Evolutionary conservation across 2,888 invertebrate genomes (phyloP).

Genomic region (Microctonus hyperodae): DNA sequence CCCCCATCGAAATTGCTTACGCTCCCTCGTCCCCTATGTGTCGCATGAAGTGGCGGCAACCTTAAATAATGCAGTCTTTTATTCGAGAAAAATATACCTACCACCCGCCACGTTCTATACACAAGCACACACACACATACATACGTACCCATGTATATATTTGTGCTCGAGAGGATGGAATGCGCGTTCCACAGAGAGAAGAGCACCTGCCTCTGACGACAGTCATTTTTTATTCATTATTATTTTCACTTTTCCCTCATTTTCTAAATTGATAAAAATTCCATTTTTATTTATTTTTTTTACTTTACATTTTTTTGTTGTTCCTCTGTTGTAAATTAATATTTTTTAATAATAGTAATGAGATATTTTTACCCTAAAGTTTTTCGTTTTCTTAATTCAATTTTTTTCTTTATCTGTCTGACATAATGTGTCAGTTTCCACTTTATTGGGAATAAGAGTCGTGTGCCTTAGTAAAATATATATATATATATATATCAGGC

Average conservation of each 20-base stretch:
- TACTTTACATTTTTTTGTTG: background rate
- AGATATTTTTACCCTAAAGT: background rate
- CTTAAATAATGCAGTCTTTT: slow-evolving; percentile 44
- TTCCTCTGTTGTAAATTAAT: background rate
- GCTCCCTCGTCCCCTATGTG: slow-evolving; percentile 9
- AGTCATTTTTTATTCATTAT: slow-evolving; percentile 22
- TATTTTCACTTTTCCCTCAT: slow-evolving; percentile 18
- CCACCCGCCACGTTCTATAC: background rate
- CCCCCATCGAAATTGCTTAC: slow-evolving; percentile 35
- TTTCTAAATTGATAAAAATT: slow-evolving; percentile 24
- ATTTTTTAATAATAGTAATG: background rate
- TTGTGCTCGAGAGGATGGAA: slow-evolving; percentile 8
- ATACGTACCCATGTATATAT: background rate
- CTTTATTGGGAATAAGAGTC: background rate
- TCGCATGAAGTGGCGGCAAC: slow-evolving; percentile 14
- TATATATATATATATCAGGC: background rate
- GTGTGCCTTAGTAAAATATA: background rate
- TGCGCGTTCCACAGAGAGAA: background rate
- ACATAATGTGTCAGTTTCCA: slow-evolving; percentile 7
- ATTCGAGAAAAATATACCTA: slow-evolving; percentile 27
- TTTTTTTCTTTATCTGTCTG: background rate
- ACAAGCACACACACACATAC: slow-evolving; percentile 4
- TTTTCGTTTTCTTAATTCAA: background rate
- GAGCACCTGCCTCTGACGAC: slow-evolving; percentile 22
- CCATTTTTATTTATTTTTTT: background rate